Percentiles rank a stretch among this genome's conserved stretches.
phyloP scores from a whole-genome alignment of 2,113 vertebrate species.

The Mungos mungo region DNA sequence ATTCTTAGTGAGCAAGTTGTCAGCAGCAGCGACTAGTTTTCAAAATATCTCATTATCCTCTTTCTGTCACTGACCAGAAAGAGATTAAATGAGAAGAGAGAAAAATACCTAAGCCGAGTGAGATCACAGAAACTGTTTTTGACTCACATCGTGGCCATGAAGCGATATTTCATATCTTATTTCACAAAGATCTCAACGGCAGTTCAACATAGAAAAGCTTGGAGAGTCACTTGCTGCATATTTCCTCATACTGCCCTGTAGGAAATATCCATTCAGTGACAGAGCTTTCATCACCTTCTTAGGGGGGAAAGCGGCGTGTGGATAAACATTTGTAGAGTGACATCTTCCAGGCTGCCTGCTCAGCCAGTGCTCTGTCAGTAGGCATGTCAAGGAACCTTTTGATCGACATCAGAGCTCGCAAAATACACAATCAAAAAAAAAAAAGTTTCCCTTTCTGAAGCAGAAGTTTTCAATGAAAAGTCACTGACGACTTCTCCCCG shows the following conservation, averaged over 20 bases:
- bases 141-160: background rate
- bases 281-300: background rate
- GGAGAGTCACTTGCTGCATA: background rate
- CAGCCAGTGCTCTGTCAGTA: background rate
- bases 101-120: background rate
- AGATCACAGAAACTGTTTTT: background rate
- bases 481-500: background rate
- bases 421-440: background rate
- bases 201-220: background rate
- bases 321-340: background rate
- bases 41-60: background rate
- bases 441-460: background rate
- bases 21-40: background rate
- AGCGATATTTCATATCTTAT: background rate
- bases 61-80: background rate
- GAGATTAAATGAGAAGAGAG: background rate
- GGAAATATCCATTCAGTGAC: background rate
- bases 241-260: background rate
- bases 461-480: background rate
- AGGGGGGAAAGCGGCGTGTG: background rate
- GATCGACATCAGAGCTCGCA: background rate
- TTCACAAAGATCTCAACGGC: background rate
- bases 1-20: background rate
- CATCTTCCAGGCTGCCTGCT: background rate
- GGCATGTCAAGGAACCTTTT: background rate